Conservation (phyloP, 1,140 invertebrate species). For the Goniozus legneri region DNA sequence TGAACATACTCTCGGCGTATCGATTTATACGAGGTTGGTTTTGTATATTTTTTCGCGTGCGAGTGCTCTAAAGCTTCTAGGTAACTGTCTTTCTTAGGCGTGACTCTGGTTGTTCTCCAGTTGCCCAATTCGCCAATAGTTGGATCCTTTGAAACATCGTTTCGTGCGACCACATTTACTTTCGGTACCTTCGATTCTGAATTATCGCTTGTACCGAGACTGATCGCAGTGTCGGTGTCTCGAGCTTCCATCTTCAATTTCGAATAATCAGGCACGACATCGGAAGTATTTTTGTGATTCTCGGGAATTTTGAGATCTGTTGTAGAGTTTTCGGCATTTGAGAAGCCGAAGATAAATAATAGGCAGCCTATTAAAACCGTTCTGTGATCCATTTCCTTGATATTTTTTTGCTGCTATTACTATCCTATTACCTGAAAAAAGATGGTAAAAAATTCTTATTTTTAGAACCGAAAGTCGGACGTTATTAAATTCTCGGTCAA, state of each 20-base stretch:
- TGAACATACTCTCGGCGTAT: conserved; percentile 35
- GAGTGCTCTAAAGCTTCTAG: conserved; percentile 50
- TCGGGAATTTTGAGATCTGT: no score
- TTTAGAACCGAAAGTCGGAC: no score
- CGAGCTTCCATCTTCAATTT: conserved; percentile 24
- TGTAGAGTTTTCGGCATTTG: no score
- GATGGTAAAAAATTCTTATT: no score
- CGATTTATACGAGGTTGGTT: conserved; percentile 18
- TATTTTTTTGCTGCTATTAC: no score
- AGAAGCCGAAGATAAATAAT: no score
- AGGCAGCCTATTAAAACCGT: no score
- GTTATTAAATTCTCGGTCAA: conserved; percentile 10
- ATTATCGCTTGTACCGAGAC: neutral
- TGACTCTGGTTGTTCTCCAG: conserved; percentile 11
- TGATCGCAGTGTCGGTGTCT: conserved; percentile 7
- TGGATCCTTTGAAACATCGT: no score
- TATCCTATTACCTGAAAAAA: no score
- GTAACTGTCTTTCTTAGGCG: conserved; percentile 43
- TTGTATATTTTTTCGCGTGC: conserved; percentile 42
- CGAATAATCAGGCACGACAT: neutral
- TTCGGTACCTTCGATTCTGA: neutral
- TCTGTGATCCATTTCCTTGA: no score
- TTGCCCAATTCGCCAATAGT: no score
- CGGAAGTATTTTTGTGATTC: conserved; percentile 11
- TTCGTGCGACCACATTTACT: no score